Evolutionary conservation across 2,888 invertebrate genomes (phyloP).

Genomic region (Cecidostiba fungosa): DNA sequence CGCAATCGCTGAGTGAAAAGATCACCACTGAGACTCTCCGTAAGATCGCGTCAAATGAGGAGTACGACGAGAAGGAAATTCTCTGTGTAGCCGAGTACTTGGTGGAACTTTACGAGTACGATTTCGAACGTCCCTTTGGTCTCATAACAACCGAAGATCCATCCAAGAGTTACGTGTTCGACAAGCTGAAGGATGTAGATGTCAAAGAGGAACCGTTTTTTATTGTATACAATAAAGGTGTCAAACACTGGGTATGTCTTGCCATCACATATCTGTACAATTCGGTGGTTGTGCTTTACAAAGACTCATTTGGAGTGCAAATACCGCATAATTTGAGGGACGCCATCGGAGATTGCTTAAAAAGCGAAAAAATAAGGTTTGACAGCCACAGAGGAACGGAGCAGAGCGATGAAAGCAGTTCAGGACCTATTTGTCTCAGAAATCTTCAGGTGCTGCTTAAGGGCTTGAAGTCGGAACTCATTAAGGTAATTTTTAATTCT

Average conservation of each 20-base stretch:
- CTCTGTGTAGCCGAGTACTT: conserved; percentile 63
- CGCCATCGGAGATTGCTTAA: conserved; percentile 45
- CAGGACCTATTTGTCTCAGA: conserved; percentile 61
- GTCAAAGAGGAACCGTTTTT: conserved; percentile 46
- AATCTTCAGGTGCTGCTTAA: conserved; percentile 62
- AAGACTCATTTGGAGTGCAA: conserved; percentile 56
- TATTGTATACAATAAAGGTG: conserved; percentile 28
- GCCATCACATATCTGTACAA: conserved; percentile 45
- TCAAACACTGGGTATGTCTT: conserved; percentile 60
- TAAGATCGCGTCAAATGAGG: conserved; percentile 62
- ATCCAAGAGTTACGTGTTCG: neutral
- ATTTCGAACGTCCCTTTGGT: conserved; percentile 56
- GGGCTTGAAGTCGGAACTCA: conserved; percentile 57
- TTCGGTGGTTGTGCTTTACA: conserved; percentile 57
- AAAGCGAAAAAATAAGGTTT: conserved; percentile 41
- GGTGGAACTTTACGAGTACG: conserved; percentile 53
- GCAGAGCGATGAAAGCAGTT: conserved; percentile 60
- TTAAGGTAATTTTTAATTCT: conserved; percentile 42
- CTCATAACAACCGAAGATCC: conserved; percentile 43
- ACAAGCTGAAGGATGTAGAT: conserved; percentile 31
- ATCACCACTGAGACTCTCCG: conserved; percentile 62
- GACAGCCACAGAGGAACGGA: conserved; percentile 61
- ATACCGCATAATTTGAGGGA: conserved; percentile 55
- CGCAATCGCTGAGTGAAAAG: conserved; percentile 46
- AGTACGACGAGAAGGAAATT: conserved; percentile 61